phyloP scores from a whole-genome alignment of 2,888 invertebrate genomes.

The Hemistola chrysoprasaria region DNA sequence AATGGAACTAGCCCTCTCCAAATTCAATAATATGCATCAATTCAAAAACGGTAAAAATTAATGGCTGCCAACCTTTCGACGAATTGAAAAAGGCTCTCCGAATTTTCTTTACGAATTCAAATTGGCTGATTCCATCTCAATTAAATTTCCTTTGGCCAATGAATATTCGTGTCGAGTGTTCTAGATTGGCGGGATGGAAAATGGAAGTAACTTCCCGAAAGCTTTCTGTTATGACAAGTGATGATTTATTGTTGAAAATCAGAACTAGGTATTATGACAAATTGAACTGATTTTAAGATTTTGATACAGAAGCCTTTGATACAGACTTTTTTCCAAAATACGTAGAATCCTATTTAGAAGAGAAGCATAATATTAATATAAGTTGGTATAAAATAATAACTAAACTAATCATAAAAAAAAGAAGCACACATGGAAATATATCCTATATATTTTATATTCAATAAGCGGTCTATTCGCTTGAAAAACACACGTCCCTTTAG shows the following conservation, averaged over 20 bases:
- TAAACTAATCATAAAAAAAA: too few species aligned
- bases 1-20: too few species aligned
- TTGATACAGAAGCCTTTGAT: too few species aligned
- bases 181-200: conserved; percentile 10
- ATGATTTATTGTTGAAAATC: too few species aligned
- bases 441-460: too few species aligned
- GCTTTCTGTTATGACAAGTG: not conserved
- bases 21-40: conserved; percentile 5
- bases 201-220: conserved; percentile 2
- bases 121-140: conserved; percentile 56
- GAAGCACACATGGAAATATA: too few species aligned
- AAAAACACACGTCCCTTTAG: too few species aligned
- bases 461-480: too few species aligned
- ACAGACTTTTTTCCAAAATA: too few species aligned
- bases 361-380: too few species aligned
- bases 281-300: not conserved
- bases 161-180: conserved; percentile 19
- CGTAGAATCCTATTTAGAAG: too few species aligned
- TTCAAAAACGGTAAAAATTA: conserved; percentile 6
- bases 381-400: too few species aligned
- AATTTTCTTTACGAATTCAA: conserved; percentile 53
- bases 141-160: conserved; percentile 42
- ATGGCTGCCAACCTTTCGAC: conserved; percentile 35
- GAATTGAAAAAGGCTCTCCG: conserved; percentile 42
- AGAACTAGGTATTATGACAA: conserved; percentile 2